Percentiles rank a stretch among this genome's conserved stretches.
Conservation (phyloP, 1,140 invertebrate genomes). For the Holcopasites calliopsidis region DNA sequence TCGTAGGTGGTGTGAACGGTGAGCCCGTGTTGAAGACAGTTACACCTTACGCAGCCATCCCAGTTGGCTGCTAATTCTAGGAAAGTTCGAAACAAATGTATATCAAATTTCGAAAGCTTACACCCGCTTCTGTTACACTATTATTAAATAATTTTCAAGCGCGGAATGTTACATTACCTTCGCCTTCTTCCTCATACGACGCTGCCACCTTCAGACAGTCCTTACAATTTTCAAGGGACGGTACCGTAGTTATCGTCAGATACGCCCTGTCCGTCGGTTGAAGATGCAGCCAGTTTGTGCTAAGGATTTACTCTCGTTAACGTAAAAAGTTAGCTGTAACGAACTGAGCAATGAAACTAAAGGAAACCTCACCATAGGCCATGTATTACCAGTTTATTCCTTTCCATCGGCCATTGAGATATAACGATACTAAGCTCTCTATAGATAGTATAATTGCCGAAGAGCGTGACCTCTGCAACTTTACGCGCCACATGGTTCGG, state of each 20-base stretch:
- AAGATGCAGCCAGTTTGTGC: constrained; percentile 69
- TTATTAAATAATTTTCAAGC: not conserved
- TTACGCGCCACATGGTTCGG: constrained; percentile 82
- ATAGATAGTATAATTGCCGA: constrained; percentile 84
- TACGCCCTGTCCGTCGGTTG: constrained; percentile 80
- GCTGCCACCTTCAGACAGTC: constrained; percentile 82
- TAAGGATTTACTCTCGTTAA: constrained; percentile 42
- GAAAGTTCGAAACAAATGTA: constrained; percentile 10
- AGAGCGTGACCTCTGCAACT: constrained; percentile 85
- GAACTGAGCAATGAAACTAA: not conserved
- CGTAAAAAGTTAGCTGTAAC: not conserved
- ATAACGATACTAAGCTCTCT: constrained; percentile 83
- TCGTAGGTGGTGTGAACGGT: constrained; percentile 86
- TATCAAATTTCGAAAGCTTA: not conserved
- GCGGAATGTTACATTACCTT: constrained; percentile 47
- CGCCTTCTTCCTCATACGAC: constrained; percentile 83
- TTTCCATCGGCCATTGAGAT: constrained; percentile 86
- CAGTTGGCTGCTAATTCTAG: constrained; percentile 82
- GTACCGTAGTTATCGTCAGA: constrained; percentile 81
- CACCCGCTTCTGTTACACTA: not conserved
- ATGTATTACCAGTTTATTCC: constrained; percentile 84
- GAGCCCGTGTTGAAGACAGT: constrained; percentile 84
- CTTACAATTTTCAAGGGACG: constrained; percentile 82
- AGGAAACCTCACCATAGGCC: constrained; percentile 81
- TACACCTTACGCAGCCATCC: constrained; percentile 81